Base-by-base conservation (phyloP, 2,888 invertebrate genomes). In the Sarcophaga rosellei region DNA sequence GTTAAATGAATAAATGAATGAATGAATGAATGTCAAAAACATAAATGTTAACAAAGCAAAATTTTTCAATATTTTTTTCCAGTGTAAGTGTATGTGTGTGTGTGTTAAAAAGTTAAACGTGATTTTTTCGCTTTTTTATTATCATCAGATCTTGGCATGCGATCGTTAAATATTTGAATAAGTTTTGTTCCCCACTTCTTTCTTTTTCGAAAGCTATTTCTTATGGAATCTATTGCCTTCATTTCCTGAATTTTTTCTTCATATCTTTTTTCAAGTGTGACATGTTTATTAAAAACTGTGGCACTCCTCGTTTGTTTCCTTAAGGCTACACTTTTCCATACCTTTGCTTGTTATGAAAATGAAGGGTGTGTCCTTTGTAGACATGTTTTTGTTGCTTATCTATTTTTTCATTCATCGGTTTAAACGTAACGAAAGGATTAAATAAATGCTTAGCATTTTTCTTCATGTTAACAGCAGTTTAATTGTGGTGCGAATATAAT, bases 141-240 rank as follows among this genome's bases (percentile, higher is more conserved):
- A 84, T 86, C 83, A 86, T 84, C 83, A 84, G 81, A 84, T 86
- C 86, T 81, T 81, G 83, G 84, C 86, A 86, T 86, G 86, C 86
- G 84, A 86, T 81, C 86, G 69, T 86, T 78, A 86, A 86, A 83
- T 83, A 80, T 83, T 77, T 62, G 44, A 68, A 62, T 68, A 17
- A 17, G n/a, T 23, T 66, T 63, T 17, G 35, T 2, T 1, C 1
- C 35, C 35, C 35, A n/a, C 8, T 70, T 75, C 63, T 68, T 61
- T 72, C 20, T 10, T 61, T 35, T 20, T 25, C 12, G 4, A 20
- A 44, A 63, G 62, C 20, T 57, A 70, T 21, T 44, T 74, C n/a
- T 47, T 57, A 44, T n/a, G 11, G 23, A 69, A 53, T 57, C 69
- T 53, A 81, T 81, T 47, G 53, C 53, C n/a, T 44, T 76, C 35